Conservation (phyloP, 2,113 vertebrate species). For the Caretta caretta region DNA sequence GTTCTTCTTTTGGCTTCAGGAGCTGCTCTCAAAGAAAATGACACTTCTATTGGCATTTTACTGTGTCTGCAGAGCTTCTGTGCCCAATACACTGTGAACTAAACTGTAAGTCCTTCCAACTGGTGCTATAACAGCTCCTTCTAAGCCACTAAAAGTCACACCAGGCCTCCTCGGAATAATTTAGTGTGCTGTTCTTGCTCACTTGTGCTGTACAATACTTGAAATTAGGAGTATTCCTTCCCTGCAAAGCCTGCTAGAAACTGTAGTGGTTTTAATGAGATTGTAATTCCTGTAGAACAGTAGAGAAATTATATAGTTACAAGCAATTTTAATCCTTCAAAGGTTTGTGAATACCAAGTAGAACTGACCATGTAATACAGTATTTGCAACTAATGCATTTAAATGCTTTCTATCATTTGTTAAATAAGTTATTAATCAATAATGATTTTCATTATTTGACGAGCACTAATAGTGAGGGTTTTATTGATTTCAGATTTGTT, state of each 20-base stretch:
- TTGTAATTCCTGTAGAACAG: neutral
- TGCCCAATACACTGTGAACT: neutral
- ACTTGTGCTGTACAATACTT: neutral
- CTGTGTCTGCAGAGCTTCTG: neutral
- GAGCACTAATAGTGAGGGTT: neutral
- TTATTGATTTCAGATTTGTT: slow-evolving; percentile 18
- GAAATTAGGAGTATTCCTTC: neutral
- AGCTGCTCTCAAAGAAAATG: slow-evolving; percentile 33
- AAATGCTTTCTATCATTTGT: neutral
- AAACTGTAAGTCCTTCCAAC: rapidly evolving
- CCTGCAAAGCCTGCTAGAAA: neutral
- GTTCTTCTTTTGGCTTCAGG: slow-evolving; percentile 2
- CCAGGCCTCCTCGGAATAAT: neutral
- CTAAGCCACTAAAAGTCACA: neutral
- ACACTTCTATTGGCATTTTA: neutral
- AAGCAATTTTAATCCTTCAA: neutral
- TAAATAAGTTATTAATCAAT: neutral
- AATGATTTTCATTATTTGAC: slow-evolving; percentile 25
- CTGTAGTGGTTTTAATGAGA: neutral
- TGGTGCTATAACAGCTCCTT: neutral
- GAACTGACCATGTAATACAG: rapidly evolving
- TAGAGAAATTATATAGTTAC: neutral
- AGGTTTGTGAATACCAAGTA: neutral
- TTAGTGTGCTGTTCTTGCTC: neutral
- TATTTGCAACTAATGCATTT: neutral